These are phyloP conservation scores for Ochlodes sylvanus DNA, from an alignment of 2,888 invertebrate species.

Conservation along the genomic window DNA sequence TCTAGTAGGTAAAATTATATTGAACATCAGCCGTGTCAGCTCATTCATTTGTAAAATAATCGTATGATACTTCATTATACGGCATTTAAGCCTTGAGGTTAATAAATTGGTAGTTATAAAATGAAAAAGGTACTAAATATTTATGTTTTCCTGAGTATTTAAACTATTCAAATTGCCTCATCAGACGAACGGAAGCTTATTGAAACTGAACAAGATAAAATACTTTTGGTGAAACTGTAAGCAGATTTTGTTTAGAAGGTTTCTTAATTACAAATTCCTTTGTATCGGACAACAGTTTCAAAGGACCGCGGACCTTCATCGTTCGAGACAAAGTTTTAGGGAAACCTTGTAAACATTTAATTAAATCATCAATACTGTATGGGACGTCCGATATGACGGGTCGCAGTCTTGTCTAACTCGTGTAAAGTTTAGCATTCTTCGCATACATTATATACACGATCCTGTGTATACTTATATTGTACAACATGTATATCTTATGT, in stretches of 20 bases:
- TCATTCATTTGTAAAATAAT: no score
- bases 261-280: slow-evolving; percentile 77
- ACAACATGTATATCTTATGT: neutral
- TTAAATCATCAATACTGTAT: slow-evolving; percentile 71
- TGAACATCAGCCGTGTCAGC: no score
- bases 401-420: slow-evolving; percentile 5
- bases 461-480: neutral
- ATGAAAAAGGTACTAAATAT: no score
- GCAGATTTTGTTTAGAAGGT: slow-evolving; percentile 62
- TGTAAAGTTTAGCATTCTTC: slow-evolving; percentile 6
- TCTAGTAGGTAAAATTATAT: no score
- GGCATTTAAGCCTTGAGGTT: no score
- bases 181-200: slow-evolving; percentile 28
- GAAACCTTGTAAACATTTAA: slow-evolving; percentile 56
- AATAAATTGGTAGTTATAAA: no score
- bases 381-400: slow-evolving; percentile 7
- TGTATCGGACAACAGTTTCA: slow-evolving; percentile 60
- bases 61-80: no score
- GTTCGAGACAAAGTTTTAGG: slow-evolving; percentile 59
- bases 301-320: slow-evolving; percentile 47
- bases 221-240: slow-evolving; percentile 55
- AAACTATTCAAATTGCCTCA: slow-evolving; percentile 32
- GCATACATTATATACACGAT: neutral
- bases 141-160: slow-evolving; percentile 12
- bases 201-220: slow-evolving; percentile 55